A percentile compares a stretch with the other conserved stretches of the same genome.
Conservation (phyloP, 2,113 vertebrate genomes). For the Platysternon megacephalum region DNA sequence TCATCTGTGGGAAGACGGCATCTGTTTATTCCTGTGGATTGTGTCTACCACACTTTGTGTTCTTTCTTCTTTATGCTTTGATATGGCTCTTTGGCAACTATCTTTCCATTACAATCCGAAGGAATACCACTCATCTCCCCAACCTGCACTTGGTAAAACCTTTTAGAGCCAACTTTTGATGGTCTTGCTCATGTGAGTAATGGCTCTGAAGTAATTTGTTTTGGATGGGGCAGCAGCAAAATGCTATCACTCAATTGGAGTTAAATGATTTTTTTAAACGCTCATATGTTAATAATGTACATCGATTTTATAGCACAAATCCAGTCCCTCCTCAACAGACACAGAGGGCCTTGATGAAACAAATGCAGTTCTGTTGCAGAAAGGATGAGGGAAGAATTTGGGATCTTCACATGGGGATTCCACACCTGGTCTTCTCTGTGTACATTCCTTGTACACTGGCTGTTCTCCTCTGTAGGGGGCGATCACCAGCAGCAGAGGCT, state of each 20-base stretch:
- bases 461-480: neutral
- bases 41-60: neutral
- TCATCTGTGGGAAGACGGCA: neutral
- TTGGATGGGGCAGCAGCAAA: neutral
- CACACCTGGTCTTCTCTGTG: neutral
- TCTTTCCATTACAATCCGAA: neutral
- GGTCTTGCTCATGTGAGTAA: neutral
- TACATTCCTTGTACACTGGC: neutral
- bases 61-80: neutral
- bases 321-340: neutral
- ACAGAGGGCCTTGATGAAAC: neutral
- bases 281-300: neutral
- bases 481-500: neutral
- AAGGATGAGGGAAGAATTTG: neutral
- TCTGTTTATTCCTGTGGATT: neutral
- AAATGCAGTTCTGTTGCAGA: neutral
- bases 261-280: neutral
- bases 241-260: neutral
- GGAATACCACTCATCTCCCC: neutral
- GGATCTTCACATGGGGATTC: neutral
- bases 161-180: neutral
- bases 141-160: neutral
- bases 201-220: neutral
- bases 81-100: neutral
- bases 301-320: neutral